Base-by-base conservation (phyloP, 37 sponge, comb jelly and placozoan species). In the Tethya wilhelma region DNA sequence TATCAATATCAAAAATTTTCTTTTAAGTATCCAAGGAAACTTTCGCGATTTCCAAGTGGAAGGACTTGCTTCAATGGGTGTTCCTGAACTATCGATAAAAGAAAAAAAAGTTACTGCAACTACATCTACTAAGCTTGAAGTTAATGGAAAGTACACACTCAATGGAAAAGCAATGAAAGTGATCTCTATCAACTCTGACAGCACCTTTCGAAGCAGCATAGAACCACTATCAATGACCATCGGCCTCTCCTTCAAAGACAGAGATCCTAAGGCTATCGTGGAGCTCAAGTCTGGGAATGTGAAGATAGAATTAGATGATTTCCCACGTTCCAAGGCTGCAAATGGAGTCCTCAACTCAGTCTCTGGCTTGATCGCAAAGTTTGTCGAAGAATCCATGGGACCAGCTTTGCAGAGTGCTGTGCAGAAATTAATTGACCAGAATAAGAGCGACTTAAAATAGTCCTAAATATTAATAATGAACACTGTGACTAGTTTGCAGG, bases 111-210 rank as follows among this genome's bases (percentile, higher is more conserved):
- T n/a, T n/a, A n/a, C n/a, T n/a, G n/a, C n/a, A n/a, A n/a, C n/a
- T n/a, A n/a, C n/a, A n/a, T n/a, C n/a, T n/a, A n/a, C n/a, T n/a
- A n/a, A n/a, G n/a, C n/a, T n/a, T n/a, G n/a, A n/a, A n/a, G n/a
- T n/a, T n/a, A n/a, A n/a, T n/a, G n/a, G n/a, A n/a, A n/a, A n/a
- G n/a, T 49, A 49, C 14, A 49, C 14, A 19, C 53, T 49, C 14
- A 49, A 49, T 49, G 53, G 53, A 49, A 49, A 49, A 14, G 53
- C 53, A 49, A 49, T 49, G 53, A 49, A 49, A 49, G 53, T 49
- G 14, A 9, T 49, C 14, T 19, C 53, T 49, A 49, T 49, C 53
- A 49, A 49, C 53, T 49, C 53, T 19, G 53, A 49, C 53, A 49
- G 53, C 53, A 49, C 53, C 14, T 49, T 49, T 14, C 9, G 53